These are phyloP conservation scores for Eulemur rufifrons DNA, from an alignment of 2,113 vertebrate genomes.

Conservation along the genomic window DNA sequence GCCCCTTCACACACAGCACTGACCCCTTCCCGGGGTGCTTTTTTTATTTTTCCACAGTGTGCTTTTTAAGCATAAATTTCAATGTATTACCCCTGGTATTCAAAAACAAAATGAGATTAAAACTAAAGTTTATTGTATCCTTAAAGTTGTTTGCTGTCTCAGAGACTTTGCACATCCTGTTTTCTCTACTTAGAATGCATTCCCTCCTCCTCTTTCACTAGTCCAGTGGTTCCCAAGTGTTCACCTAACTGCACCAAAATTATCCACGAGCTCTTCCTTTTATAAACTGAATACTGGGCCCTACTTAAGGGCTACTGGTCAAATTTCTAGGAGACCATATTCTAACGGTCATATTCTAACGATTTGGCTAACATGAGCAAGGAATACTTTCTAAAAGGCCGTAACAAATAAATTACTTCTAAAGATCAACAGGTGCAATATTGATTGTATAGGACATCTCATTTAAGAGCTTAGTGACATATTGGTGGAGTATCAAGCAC, in stretches of 20 bases:
- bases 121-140: background rate
- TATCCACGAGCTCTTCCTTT: background rate
- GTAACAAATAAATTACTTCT: background rate
- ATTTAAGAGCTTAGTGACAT: background rate
- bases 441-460: background rate
- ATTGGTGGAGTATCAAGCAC: background rate
- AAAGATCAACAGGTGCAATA: background rate
- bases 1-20: background rate
- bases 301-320: background rate
- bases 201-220: background rate
- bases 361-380: background rate
- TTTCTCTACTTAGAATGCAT: background rate
- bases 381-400: background rate
- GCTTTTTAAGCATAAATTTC: background rate
- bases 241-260: background rate
- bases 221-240: background rate
- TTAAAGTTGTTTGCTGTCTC: background rate
- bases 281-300: background rate
- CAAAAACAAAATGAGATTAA: constrained; percentile 2
- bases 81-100: background rate
- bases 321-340: background rate
- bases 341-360: background rate
- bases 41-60: background rate
- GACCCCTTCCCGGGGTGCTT: background rate
- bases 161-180: background rate